Base-by-base conservation (phyloP, 2,797 vertebrate genomes). In the Siniperca obscura region DNA sequence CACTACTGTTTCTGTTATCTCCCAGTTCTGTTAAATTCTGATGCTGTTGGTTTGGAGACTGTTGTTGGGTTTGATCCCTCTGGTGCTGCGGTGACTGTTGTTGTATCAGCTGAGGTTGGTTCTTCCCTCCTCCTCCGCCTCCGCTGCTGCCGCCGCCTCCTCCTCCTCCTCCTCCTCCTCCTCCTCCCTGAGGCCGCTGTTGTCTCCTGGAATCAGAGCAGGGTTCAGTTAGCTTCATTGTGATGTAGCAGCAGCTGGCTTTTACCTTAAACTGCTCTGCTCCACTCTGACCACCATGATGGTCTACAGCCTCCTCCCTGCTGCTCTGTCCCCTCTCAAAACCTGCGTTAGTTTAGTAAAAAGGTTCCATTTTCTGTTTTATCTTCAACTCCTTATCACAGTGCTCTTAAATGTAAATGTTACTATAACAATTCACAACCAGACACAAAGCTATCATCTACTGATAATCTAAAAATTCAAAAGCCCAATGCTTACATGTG, bases 181-280 rank as follows among this genome's bases (percentile, higher is more conserved):
- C 93, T n/a, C 93, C 92, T 4, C 96, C 94, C 9, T 96, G 96
- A 81, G 96, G 90, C 85, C 98, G 96, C 89, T 98, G 98, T 80
- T 96, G 97, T 94, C 94, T 96, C 94, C 98, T 99, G 92, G 50
- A 95, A 96, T 87, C 56, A 91, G 81, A 90, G 65, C 62, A 86
- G 72, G 62, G 85, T 76, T 85, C 72, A 69, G 82, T 93, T 87
- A 93, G 89, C 65, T 66, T 84, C 34, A 82, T 17, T 72, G 70
- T 66, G 60, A 83, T 83, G 81, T 25, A 48, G 79, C 50, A 65
- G 61, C 83, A 80, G 60, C 69, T 76, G 64, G 64, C 42, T 55
- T 65, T 38, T 52, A 67, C 60, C 70, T 80, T 64, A 12, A 61
- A 73, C n/a, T 25, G 17, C 44, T 71, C 17, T 70, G 30, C n/a